phyloP scores from a whole-genome alignment of 2,797 vertebrate species.

The Aphelocoma californica region DNA sequence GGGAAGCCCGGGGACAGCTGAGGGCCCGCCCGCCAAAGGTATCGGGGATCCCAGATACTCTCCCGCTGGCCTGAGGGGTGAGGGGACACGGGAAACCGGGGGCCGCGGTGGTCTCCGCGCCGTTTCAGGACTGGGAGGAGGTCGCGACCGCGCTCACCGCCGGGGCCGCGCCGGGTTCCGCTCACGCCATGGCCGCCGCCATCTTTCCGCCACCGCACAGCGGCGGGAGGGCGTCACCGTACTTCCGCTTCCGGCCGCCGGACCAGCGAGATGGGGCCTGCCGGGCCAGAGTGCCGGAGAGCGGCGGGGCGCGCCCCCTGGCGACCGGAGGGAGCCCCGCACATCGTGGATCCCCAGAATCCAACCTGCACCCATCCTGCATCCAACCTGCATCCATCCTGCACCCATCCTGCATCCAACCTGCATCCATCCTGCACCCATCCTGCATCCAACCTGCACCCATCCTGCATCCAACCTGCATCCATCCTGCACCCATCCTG shows the following conservation, averaged over 20 bases:
- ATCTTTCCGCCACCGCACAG: constrained; percentile 11
- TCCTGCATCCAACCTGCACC: no score
- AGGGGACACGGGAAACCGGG: fast-evolving
- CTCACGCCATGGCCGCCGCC: constrained; percentile 22
- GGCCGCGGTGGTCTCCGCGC: fast-evolving
- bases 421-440: no score
- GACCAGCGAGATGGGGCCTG: fast-evolving
- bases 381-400: neutral
- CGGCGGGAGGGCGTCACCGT: fast-evolving
- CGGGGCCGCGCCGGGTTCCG: neutral
- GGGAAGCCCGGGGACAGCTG: neutral
- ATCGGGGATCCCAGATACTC: neutral
- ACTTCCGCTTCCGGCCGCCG: neutral
- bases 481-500: no score
- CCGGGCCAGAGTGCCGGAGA: fast-evolving
- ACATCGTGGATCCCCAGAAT: neutral
- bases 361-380: neutral
- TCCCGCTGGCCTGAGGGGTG: neutral
- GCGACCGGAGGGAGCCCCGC: neutral
- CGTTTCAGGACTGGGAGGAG: neutral
- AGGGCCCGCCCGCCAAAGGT: no score
- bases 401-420: no score
- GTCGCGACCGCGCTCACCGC: neutral
- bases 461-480: no score
- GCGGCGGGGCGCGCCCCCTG: fast-evolving